Base-by-base conservation (phyloP, 2,888 invertebrate genomes). In the Dioctria linearis region DNA sequence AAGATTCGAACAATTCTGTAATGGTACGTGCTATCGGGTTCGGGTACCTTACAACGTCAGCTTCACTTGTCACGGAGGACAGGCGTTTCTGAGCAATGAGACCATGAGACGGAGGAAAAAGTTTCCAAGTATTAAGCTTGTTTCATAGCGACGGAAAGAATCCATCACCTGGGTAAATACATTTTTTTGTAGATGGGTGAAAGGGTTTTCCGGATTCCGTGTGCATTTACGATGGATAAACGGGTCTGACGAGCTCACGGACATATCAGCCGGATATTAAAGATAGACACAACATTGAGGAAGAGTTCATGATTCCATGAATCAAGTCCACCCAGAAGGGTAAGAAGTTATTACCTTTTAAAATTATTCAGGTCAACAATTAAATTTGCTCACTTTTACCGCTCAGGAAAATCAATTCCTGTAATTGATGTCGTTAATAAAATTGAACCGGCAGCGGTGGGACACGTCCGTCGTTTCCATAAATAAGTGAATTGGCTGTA, bases 131-230 rank as follows among this genome's bases (percentile, higher is more conserved):
- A 46, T 76, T 76, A 69, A 69, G 69, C 79, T 81, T 81, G 75
- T 80, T 80, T 81, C 76, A 76, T 80, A 71, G 59, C 59, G 71
- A 80, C 79, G 81, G 81, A 80, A 81, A 76, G 80, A 80, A 81
- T 80, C 81, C 81, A 81, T 81, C 81, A 81, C 76, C 79, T 81
- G 65, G 49, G 75, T 66, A 80, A 81, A 69, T 80, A 75, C 67
- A 63, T 49, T 63, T 76, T 25, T 76, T 76, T 66, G 66, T 11
- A 6, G 8, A 13, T 25, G 39, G 8, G 57, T 5, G 61, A 25
- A 49, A 63, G 76, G 76, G 76, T 76, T 76, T 25, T 25, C 25
- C 25, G 25, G 25, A 25, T n/a, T 46, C 63, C 39, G n/a, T n/a
- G 46, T 73, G 73, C 73, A 57, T 40, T 73, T 57, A 59, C 59